Conservation (phyloP, 35 echinoderm and acorn worm genomes). For the Nesometra sesokonis region DNA sequence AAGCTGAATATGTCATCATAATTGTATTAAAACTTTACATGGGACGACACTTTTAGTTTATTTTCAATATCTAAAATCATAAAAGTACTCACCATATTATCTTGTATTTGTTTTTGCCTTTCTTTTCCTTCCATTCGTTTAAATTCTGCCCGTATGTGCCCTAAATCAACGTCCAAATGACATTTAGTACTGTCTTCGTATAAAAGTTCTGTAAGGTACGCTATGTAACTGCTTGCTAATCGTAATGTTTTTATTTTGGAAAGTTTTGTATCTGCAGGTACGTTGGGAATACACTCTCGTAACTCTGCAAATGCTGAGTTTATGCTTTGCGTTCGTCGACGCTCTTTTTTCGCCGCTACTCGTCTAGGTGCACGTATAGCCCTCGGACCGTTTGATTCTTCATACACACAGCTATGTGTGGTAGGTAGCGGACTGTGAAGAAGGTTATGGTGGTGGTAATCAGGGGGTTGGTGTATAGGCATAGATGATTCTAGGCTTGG, state of each 20-base stretch:
- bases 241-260: slow-evolving; percentile 98
- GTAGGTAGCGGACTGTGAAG: background rate
- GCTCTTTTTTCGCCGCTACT: slow-evolving; percentile 55
- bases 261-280: slow-evolving; percentile 97
- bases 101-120: slow-evolving; percentile 13
- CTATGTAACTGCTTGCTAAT: slow-evolving; percentile 96
- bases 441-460: background rate
- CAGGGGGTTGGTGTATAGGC: background rate
- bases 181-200: slow-evolving; percentile 34
- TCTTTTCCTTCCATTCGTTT: slow-evolving; percentile 68
- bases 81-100: slow-evolving; percentile 61
- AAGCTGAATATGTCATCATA: too few relatives aligned
- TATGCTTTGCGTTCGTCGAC: slow-evolving; percentile 92
- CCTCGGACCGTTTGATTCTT: background rate
- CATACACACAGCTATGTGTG: background rate
- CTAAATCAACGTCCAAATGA: slow-evolving; percentile 3
- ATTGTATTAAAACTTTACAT: too few relatives aligned
- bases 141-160: slow-evolving; percentile 27
- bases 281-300: slow-evolving; percentile 92
- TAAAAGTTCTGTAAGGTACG: slow-evolving; percentile 82
- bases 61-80: too few relatives aligned
- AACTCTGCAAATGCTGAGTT: slow-evolving; percentile 94
- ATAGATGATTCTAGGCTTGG: background rate
- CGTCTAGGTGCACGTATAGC: background rate
- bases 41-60: too few relatives aligned